These are phyloP conservation scores for Indicator indicator DNA, from an alignment of 2,113 vertebrate genomes.

Conservation along the genomic window DNA sequence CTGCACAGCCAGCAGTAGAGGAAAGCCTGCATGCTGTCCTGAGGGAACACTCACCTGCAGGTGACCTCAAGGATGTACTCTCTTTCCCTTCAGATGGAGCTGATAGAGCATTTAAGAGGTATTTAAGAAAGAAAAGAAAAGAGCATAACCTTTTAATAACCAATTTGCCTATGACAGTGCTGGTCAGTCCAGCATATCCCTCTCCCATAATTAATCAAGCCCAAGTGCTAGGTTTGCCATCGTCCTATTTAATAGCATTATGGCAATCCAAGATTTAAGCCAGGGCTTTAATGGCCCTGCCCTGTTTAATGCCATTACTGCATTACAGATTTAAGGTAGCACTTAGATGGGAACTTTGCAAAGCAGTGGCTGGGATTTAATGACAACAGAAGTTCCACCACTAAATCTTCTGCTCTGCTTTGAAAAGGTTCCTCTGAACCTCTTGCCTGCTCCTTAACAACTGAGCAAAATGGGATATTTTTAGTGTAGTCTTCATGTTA, in stretches of 20 bases:
- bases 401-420: not conserved
- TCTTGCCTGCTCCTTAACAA: fast-evolving
- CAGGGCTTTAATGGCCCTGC: not conserved
- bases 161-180: not conserved
- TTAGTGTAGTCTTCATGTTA: not conserved
- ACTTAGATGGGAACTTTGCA: conserved; percentile 36
- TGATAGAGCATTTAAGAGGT: not conserved
- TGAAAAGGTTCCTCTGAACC: not conserved
- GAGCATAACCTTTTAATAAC: conserved; percentile 17
- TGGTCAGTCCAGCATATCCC: not conserved
- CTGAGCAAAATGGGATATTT: not conserved
- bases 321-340: conserved; percentile 28
- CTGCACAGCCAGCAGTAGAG: not conserved
- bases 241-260: not conserved
- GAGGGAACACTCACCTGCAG: not conserved
- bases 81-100: not conserved
- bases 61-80: not conserved
- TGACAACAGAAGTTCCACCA: not conserved
- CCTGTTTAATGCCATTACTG: conserved; percentile 24
- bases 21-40: not conserved
- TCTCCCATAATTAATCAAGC: conserved; percentile 46
- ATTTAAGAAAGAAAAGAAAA: conserved; percentile 13
- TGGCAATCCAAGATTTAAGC: conserved; percentile 27
- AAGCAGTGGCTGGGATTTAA: not conserved
- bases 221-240: not conserved